Evolutionary conservation across 2,888 invertebrate species (phyloP).

Genomic region (Zygothrica quintamaculata): DNA sequence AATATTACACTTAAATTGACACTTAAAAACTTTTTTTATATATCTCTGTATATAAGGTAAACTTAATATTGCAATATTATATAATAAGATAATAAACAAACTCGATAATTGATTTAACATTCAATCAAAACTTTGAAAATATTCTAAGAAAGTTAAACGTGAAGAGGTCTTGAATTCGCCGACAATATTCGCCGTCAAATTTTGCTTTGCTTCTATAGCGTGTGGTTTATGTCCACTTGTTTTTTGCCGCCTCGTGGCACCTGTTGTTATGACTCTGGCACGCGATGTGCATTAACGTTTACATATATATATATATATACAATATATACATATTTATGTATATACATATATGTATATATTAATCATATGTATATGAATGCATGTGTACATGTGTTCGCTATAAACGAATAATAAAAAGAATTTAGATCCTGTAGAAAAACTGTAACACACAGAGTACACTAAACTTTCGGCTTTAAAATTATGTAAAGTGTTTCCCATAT

Average conservation of each 20-base stretch:
- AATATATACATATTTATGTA: slow-evolving; percentile 6
- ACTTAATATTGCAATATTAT: background rate
- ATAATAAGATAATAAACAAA: background rate
- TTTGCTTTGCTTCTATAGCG: slow-evolving; percentile 27
- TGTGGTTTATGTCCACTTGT: slow-evolving; percentile 47
- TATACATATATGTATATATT: background rate
- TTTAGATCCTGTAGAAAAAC: slow-evolving; percentile 9
- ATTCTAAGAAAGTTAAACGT: slow-evolving; percentile 3
- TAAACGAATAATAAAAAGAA: background rate
- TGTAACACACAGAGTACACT: background rate
- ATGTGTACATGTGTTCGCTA: slow-evolving; percentile 21
- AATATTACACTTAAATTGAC: no score
- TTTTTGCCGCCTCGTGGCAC: slow-evolving; percentile 63
- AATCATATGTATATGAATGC: background rate
- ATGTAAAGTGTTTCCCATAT: slow-evolving; percentile 32
- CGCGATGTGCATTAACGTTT: slow-evolving; percentile 59
- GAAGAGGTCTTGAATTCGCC: slow-evolving; percentile 44
- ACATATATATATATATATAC: slow-evolving; percentile 9
- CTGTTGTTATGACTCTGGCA: slow-evolving; percentile 67
- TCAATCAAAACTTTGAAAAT: slow-evolving; percentile 20
- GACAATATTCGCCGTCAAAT: slow-evolving; percentile 45
- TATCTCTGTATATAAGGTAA: no score
- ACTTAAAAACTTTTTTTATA: no score
- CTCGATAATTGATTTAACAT: slow-evolving; percentile 28
- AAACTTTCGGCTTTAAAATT: slow-evolving; percentile 35